These are phyloP conservation scores for Peromyscus nudipes DNA, from an alignment of 2,797 vertebrate genomes.

Conservation along the genomic window DNA sequence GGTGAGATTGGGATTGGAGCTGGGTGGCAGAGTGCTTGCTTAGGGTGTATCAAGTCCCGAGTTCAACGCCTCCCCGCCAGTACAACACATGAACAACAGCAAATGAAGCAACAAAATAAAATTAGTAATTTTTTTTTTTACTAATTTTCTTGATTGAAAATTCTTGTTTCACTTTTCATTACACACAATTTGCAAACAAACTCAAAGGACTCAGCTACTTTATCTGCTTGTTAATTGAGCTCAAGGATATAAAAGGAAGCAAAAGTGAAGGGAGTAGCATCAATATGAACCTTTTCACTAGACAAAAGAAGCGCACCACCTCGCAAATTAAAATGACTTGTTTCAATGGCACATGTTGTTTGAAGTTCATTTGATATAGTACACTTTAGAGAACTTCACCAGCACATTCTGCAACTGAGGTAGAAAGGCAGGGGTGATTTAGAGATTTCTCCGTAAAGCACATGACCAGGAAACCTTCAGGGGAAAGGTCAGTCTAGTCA, in stretches of 20 bases:
- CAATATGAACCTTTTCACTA: background rate
- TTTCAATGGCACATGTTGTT: conserved; percentile 14
- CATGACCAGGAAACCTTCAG: background rate
- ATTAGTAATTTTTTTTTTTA: background rate
- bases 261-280: conserved; percentile 55
- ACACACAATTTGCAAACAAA: background rate
- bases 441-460: background rate
- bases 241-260: conserved; percentile 59
- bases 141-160: conserved; percentile 22
- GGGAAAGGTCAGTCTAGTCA: conserved; percentile 63
- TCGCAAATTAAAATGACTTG: conserved; percentile 31
- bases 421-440: background rate
- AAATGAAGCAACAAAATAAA: background rate
- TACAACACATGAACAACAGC: background rate
- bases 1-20: background rate
- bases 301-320: background rate
- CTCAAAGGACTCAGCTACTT: conserved; percentile 66
- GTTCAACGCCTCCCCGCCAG: background rate
- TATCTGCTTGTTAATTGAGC: conserved; percentile 46
- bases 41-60: background rate
- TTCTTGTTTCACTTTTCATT: background rate
- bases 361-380: conserved; percentile 37
- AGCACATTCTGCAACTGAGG: background rate
- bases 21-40: background rate
- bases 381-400: background rate